phyloP scores from a whole-genome alignment of 35 echinoderm and acorn worm species.

The Holothuria glaberrima region DNA sequence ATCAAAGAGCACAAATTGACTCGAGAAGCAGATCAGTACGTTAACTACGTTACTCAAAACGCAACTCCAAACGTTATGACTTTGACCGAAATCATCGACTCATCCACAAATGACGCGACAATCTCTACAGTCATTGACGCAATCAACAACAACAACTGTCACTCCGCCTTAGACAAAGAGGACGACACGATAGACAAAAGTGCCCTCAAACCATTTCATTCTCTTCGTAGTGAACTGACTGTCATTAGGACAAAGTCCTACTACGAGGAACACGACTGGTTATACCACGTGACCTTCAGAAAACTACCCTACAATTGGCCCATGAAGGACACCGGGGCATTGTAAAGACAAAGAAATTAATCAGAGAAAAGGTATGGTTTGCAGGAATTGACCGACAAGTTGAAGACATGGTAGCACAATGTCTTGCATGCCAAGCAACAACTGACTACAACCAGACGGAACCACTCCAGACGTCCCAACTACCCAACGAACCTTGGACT shows the following conservation, averaged over 20 bases:
- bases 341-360: conserved; percentile 51
- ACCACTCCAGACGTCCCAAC: conserved; percentile 50
- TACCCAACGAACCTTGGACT: conserved; percentile 31
- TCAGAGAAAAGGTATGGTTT: conserved; percentile 51
- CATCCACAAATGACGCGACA: neutral
- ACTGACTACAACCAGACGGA: conserved; percentile 29
- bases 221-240: neutral
- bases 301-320: neutral
- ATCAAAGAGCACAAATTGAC: conserved; percentile 24
- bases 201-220: neutral
- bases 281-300: neutral
- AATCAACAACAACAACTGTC: conserved; percentile 7
- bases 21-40: conserved; percentile 33
- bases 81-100: conserved; percentile 1
- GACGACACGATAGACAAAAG: neutral
- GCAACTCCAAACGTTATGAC: conserved; percentile 8
- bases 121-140: conserved; percentile 12
- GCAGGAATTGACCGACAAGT: conserved; percentile 37
- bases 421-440: conserved; percentile 50
- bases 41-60: conserved; percentile 56
- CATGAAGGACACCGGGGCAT: conserved; percentile 47
- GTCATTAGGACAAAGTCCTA: neutral
- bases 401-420: conserved; percentile 20
- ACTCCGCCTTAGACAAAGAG: neutral
- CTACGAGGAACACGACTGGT: neutral